A percentile compares a stretch with the other conserved stretches of the same genome.
Conservation (phyloP, 2,888 invertebrate genomes). For the Xestoiulus laeticollis region DNA sequence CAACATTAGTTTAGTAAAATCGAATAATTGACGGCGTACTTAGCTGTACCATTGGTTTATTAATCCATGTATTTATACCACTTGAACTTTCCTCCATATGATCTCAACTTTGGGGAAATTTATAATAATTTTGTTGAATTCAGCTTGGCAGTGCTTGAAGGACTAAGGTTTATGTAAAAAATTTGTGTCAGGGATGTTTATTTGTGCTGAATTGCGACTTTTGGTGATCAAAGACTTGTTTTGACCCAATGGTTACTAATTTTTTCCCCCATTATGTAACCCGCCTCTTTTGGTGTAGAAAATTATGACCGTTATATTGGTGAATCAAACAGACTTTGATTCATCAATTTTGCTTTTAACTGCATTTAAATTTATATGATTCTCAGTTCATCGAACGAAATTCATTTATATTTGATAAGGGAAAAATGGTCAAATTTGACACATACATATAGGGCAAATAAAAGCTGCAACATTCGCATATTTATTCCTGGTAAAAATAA, state of each 20-base stretch:
- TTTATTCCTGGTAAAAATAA: no score
- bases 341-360: not conserved
- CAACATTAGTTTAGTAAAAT: not conserved
- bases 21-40: not conserved
- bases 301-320: not conserved
- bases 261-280: not conserved
- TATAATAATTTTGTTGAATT: not conserved
- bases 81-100: conserved; percentile 17
- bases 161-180: not conserved
- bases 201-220: not conserved
- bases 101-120: not conserved
- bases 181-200: not conserved
- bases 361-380: not conserved
- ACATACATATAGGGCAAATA: not conserved
- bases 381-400: not conserved
- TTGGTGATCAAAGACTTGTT: not conserved
- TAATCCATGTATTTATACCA: not conserved
- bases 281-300: not conserved
- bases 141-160: not conserved
- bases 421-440: no score
- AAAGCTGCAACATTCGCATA: no score
- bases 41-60: not conserved
- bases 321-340: not conserved
- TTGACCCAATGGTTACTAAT: not conserved
- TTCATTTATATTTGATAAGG: no score